Conservation (phyloP, 2,113 vertebrate species). For the Vombatus ursinus region DNA sequence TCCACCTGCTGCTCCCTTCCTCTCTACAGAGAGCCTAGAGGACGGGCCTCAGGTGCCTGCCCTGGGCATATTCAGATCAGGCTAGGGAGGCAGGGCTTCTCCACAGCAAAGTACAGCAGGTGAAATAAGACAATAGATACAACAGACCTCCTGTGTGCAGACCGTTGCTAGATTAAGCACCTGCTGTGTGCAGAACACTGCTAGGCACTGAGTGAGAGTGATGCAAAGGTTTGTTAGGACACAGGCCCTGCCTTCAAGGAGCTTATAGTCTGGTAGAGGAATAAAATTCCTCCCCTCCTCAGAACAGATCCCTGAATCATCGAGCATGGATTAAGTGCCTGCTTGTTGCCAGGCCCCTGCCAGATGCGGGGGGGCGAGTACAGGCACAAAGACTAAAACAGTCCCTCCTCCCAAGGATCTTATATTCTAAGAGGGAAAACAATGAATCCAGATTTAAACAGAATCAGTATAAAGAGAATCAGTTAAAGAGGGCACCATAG, state of each 20-base stretch:
- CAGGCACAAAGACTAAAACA: neutral
- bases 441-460: neutral
- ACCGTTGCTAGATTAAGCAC: too few species aligned
- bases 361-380: too few species aligned
- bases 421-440: neutral
- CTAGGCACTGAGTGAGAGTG: too few species aligned
- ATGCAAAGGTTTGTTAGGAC: too few species aligned
- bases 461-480: neutral
- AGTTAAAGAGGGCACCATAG: neutral
- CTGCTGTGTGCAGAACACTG: too few species aligned
- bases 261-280: neutral
- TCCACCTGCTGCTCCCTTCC: too few species aligned
- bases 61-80: neutral
- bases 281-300: neutral
- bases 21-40: neutral
- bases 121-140: neutral
- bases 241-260: neutral
- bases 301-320: neutral
- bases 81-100: neutral
- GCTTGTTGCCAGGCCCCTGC: neutral
- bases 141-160: neutral
- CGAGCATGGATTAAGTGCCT: neutral
- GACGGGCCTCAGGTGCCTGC: neutral
- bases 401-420: neutral
- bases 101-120: neutral